These are phyloP conservation scores for Rhincodon typus DNA, from an alignment of 2,797 vertebrate species.

Conservation along the genomic window DNA sequence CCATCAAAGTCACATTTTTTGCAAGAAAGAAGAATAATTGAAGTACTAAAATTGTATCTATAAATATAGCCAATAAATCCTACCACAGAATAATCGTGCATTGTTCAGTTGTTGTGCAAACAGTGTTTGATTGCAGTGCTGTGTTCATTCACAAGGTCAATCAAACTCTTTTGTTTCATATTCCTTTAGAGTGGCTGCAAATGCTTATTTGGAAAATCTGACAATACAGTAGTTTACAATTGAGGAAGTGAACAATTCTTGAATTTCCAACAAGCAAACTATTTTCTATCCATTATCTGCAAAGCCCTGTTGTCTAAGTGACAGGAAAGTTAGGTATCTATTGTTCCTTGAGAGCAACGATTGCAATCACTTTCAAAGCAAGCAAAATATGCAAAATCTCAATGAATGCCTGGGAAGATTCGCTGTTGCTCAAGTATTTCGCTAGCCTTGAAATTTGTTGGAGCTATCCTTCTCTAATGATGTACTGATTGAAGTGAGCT, in stretches of 20 bases:
- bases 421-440: neutral
- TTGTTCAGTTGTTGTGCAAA: neutral
- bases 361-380: neutral
- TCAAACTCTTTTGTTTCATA: neutral
- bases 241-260: neutral
- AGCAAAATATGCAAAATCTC: neutral
- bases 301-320: neutral
- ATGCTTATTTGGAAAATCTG: neutral
- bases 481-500: neutral
- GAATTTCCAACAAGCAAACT: neutral
- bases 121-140: neutral
- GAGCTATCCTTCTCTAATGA: neutral
- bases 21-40: neutral
- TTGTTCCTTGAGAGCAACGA: neutral
- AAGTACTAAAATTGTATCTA: neutral
- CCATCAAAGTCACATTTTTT: neutral
- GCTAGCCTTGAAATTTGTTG: neutral
- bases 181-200: neutral
- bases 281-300: neutral
- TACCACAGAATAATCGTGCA: neutral
- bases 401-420: neutral
- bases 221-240: neutral
- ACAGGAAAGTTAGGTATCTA: neutral
- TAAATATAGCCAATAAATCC: neutral
- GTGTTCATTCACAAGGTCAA: neutral